A percentile compares a stretch with the other conserved stretches of the same genome.
Evolutionary conservation across 2,888 invertebrate species (phyloP).

Genomic region (Abrostola triplasia): DNA sequence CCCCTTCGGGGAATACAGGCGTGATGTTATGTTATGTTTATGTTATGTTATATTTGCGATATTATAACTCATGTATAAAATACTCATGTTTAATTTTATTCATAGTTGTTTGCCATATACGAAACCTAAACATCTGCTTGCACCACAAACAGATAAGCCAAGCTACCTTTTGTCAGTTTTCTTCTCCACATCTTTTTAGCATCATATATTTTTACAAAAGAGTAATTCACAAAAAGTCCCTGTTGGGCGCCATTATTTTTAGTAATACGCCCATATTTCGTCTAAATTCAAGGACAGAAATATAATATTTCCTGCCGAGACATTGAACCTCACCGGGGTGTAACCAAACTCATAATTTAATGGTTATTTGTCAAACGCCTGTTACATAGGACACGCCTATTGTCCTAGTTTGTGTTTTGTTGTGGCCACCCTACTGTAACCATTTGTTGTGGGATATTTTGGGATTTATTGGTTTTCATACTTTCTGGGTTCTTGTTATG

Average conservation of each 20-base stretch:
- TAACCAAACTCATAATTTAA: conserved; percentile 38
- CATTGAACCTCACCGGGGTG: conserved; percentile 37
- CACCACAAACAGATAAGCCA: no score
- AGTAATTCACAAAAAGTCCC: conserved; percentile 13
- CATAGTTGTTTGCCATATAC: no score
- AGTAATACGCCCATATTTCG: conserved; percentile 17
- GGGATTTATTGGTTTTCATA: conserved; percentile 24
- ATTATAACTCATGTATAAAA: no score
- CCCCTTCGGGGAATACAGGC: no score
- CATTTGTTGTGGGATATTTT: conserved; percentile 27
- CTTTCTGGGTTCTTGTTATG: conserved; percentile 17
- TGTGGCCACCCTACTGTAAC: conserved; percentile 28
- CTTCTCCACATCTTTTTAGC: no score
- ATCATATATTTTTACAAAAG: no score
- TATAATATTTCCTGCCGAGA: conserved; percentile 24
- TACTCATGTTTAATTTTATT: no score
- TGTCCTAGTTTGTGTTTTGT: conserved; percentile 25
- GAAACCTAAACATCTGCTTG: no score
- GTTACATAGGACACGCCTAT: conserved; percentile 12
- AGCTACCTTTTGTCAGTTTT: no score
- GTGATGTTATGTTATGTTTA: no score
- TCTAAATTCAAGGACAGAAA: conserved; percentile 7
- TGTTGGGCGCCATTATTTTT: conserved; percentile 40
- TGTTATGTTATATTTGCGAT: no score
- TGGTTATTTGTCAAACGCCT: conserved; percentile 33